Conservation (phyloP, 2,113 vertebrate genomes). For the Forbesichthys agassizii region DNA sequence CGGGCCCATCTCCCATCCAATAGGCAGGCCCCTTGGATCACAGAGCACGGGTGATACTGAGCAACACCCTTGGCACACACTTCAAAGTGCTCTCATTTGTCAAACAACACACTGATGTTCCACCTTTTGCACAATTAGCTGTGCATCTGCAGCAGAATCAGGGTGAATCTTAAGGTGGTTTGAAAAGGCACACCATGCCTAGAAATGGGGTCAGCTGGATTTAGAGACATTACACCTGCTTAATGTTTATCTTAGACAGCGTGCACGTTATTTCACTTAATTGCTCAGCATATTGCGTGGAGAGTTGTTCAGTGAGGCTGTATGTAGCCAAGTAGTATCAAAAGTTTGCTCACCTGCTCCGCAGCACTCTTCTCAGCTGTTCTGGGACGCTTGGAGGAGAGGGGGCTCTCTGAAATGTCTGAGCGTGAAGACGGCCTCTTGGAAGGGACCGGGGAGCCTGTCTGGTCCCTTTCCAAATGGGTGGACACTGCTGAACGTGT, state of each 20-base stretch:
- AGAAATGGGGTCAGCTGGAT: slow-evolving; percentile 43
- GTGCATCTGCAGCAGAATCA: slow-evolving; percentile 64
- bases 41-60: slow-evolving; percentile 63
- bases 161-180: slow-evolving; percentile 58
- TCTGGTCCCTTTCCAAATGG: slow-evolving; percentile 87
- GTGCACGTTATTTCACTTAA: slow-evolving; percentile 45
- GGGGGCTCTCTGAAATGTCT: slow-evolving; percentile 82
- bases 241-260: slow-evolving; percentile 33
- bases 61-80: slow-evolving; percentile 67
- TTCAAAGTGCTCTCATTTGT: slow-evolving; percentile 79
- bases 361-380: slow-evolving; percentile 86
- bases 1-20: slow-evolving; percentile 38
- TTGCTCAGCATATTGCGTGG: slow-evolving; percentile 28
- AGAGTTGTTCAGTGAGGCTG: neutral
- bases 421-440: slow-evolving; percentile 85
- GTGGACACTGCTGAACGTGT: slow-evolving; percentile 74
- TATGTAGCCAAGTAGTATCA: slow-evolving; percentile 23
- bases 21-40: slow-evolving; percentile 66
- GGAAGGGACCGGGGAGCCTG: slow-evolving; percentile 83
- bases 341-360: slow-evolving; percentile 87
- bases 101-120: slow-evolving; percentile 78
- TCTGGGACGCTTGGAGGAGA: slow-evolving; percentile 88
- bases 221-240: slow-evolving; percentile 45
- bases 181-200: slow-evolving; percentile 48
- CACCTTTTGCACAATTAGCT: slow-evolving; percentile 78